Percentiles rank a stretch among this genome's conserved stretches.
Evolutionary conservation across 2,113 vertebrate genomes (phyloP).

Genomic region (Camelus dromedarius): DNA sequence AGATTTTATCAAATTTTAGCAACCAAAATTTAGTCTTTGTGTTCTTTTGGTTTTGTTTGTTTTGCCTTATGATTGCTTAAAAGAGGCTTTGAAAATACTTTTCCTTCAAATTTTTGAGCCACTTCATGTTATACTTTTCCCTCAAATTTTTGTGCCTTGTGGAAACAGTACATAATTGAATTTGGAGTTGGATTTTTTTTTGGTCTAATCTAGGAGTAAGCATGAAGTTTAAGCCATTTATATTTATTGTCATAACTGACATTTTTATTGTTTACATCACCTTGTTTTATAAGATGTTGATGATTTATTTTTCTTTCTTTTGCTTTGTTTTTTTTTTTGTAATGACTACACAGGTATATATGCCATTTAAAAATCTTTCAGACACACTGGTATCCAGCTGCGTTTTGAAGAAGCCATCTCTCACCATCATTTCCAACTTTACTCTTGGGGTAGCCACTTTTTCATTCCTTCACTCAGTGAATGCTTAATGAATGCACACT

Average conservation of each 20-base stretch:
- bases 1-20: neutral
- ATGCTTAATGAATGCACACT: neutral
- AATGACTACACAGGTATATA: neutral
- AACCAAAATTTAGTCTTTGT: neutral
- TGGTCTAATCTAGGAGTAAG: neutral
- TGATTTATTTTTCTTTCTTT: neutral
- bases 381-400: neutral
- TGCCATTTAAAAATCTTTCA: neutral
- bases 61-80: neutral
- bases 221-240: neutral
- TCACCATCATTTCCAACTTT: neutral
- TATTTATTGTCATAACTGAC: neutral
- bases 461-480: neutral
- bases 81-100: neutral
- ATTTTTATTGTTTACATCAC: neutral
- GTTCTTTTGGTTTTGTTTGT: neutral
- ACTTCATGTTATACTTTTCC: neutral
- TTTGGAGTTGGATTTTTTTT: neutral
- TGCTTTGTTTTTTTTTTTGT: neutral
- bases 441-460: too few relatives aligned
- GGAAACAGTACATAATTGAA: neutral
- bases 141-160: neutral
- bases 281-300: neutral
- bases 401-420: neutral
- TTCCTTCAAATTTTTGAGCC: neutral